These are phyloP conservation scores for Caiman crocodilus DNA, from an alignment of 2,797 vertebrate genomes.

Conservation along the genomic window DNA sequence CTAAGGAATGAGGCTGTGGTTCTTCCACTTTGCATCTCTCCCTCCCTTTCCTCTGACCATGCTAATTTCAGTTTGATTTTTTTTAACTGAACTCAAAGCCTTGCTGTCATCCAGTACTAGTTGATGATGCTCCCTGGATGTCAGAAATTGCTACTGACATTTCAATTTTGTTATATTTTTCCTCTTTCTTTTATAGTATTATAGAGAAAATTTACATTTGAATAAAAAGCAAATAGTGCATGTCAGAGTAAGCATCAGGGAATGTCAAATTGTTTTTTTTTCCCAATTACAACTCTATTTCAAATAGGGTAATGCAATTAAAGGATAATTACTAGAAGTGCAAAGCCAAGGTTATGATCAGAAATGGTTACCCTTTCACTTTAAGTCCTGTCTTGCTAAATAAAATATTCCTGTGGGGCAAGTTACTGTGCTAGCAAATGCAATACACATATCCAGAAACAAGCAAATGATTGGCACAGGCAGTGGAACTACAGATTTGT, in stretches of 20 bases:
- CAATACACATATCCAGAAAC: constrained; percentile 62
- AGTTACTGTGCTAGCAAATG: constrained; percentile 71
- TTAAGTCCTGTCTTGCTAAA: constrained; percentile 77
- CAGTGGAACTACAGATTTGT: constrained; percentile 30
- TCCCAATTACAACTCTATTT: constrained; percentile 85
- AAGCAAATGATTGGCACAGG: constrained; percentile 29
- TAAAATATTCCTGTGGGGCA: constrained; percentile 75
- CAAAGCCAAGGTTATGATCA: constrained; percentile 84
- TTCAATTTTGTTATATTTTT: constrained; percentile 89
- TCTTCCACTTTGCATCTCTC: constrained; percentile 13
- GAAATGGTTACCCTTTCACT: constrained; percentile 82
- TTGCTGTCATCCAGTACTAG: constrained; percentile 62
- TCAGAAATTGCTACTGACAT: constrained; percentile 96
- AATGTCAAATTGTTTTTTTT: constrained; percentile 81
- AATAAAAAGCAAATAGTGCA: constrained; percentile 86
- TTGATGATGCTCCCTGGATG: constrained; percentile 84
- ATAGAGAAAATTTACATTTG: constrained; percentile 81
- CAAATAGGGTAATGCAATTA: constrained; percentile 87
- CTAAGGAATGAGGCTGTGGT: constrained; percentile 62
- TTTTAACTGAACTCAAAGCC: constrained; percentile 54
- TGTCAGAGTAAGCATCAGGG: constrained; percentile 78
- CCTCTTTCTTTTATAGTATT: constrained; percentile 84
- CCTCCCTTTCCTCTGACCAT: constrained; percentile 32
- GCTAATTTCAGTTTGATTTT: constrained; percentile 67
- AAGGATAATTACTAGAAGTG: constrained; percentile 84